Percentiles rank a stretch among this genome's conserved stretches.
phyloP scores from a whole-genome alignment of 2,797 vertebrate species.

The Ciconia nigra region DNA sequence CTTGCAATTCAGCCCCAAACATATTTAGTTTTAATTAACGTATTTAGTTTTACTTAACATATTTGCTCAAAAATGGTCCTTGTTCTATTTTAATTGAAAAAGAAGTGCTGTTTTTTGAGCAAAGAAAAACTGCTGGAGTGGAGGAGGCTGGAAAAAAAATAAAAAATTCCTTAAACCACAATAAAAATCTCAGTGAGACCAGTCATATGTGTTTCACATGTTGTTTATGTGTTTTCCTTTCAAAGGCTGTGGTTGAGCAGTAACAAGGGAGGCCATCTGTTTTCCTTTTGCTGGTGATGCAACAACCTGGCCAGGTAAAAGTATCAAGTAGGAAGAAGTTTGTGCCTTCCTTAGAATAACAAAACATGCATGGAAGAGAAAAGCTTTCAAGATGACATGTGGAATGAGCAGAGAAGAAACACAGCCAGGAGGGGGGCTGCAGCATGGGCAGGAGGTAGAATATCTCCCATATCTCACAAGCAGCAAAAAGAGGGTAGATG shows the following conservation, averaged over 20 bases:
- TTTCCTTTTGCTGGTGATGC: not conserved
- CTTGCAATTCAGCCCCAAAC: not conserved
- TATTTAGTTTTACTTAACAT: not conserved
- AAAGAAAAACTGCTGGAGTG: not conserved
- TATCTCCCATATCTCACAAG: not conserved
- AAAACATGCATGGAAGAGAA: not conserved
- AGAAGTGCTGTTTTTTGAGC: not conserved
- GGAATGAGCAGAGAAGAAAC: not conserved
- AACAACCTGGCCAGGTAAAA: not conserved
- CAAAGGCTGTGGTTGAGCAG: not conserved
- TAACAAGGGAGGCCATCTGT: not conserved
- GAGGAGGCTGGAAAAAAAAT: not conserved
- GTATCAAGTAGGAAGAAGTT: not conserved
- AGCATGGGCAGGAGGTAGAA: not conserved
- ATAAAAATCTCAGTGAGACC: not conserved
- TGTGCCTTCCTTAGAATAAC: not conserved
- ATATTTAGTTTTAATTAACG: not conserved
- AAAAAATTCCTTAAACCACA: not conserved
- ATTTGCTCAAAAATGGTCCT: not conserved
- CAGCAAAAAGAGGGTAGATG: not conserved
- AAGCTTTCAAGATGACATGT: not conserved
- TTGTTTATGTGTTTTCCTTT: not conserved
- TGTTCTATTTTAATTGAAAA: not conserved
- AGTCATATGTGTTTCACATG: not conserved
- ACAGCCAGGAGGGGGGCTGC: not conserved